Evolutionary conservation across 1,140 invertebrate species (phyloP).

Genomic region (Palaemon carinicauda): DNA sequence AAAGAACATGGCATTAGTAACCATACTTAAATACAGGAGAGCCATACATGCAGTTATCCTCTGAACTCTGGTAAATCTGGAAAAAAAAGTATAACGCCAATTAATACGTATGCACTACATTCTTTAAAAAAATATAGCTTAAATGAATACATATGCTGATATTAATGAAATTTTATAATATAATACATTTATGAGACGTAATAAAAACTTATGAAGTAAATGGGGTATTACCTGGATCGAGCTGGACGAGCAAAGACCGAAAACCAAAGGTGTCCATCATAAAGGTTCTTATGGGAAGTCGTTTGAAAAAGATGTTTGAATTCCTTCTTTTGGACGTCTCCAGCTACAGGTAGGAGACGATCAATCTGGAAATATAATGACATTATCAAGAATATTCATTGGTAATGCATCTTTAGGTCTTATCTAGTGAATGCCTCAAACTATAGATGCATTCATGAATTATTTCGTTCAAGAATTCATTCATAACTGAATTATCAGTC

Average conservation of each 20-base stretch:
- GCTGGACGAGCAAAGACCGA: slow-evolving; percentile 69
- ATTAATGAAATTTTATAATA: no score
- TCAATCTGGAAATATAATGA: slow-evolving; percentile 64
- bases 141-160: no score
- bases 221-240: slow-evolving; percentile 60
- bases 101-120: no score
- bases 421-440: no score
- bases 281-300: slow-evolving; percentile 65
- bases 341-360: slow-evolving; percentile 67
- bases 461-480: no score
- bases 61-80: slow-evolving; percentile 67
- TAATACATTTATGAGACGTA: no score
- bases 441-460: no score
- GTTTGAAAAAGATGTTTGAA: slow-evolving; percentile 67
- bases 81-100: background rate
- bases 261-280: slow-evolving; percentile 71
- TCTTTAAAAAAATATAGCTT: no score
- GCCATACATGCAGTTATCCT: slow-evolving; percentile 68
- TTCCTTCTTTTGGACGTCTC: slow-evolving; percentile 65
- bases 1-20: slow-evolving; percentile 71
- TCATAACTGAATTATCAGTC: no score
- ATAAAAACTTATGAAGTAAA: no score
- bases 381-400: no score
- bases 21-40: slow-evolving; percentile 68
- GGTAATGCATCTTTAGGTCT: no score